These are phyloP conservation scores for Meteorus colon DNA, from an alignment of 2,888 invertebrate genomes.

Conservation along the genomic window DNA sequence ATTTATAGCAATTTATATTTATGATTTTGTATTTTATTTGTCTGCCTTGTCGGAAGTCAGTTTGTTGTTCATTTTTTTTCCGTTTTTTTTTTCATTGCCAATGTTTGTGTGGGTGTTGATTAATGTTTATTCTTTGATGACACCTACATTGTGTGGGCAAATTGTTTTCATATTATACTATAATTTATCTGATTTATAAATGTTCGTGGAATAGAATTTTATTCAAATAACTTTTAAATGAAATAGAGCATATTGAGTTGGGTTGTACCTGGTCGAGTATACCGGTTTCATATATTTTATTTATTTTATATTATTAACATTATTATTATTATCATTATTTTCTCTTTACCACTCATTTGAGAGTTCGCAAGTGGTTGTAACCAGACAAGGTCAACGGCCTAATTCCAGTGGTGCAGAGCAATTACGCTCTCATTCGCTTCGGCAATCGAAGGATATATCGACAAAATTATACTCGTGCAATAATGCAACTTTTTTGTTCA, in stretches of 20 bases:
- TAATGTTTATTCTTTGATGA: background rate
- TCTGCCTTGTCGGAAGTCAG: background rate
- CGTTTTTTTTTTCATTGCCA: background rate
- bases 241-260: background rate
- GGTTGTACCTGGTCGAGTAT: background rate
- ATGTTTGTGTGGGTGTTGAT: constrained; percentile 11
- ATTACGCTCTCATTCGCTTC: constrained; percentile 28
- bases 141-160: background rate
- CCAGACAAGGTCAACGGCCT: constrained; percentile 46
- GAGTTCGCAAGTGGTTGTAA: constrained; percentile 27
- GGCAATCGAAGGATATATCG: constrained; percentile 8
- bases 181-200: background rate
- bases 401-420: constrained; percentile 38
- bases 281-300: constrained; percentile 20
- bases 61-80: background rate
- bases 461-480: background rate
- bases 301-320: background rate
- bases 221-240: background rate
- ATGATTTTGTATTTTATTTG: background rate
- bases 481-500: background rate
- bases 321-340: constrained; percentile 16
- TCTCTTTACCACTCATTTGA: background rate
- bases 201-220: background rate
- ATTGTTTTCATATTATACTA: background rate
- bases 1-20: background rate